Evolutionary conservation across 2,888 invertebrate genomes (phyloP), one percentile per base, ranked within the genome.

Genomic region (Patella pellucida): DNA sequence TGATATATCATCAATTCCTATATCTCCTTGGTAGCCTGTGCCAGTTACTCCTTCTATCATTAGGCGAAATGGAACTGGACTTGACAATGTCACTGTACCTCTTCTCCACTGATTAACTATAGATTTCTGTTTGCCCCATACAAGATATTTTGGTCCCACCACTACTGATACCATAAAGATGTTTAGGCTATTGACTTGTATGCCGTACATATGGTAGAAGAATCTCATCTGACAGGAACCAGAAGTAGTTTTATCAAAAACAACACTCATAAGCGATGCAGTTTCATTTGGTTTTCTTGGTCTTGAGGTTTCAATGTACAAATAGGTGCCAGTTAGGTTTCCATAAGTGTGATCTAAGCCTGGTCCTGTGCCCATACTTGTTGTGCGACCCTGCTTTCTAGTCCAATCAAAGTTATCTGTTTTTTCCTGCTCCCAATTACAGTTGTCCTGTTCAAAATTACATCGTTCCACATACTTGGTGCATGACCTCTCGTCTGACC

Each of bases 321-420:
- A 77, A 77, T 88, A 90, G 74, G 87, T 83, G 19, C 90, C 90
- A 74, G 85, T 80, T 19, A 78, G 73, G 68, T 82, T 85, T 52
- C 85, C 88, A 67, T 73, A 82, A 1, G 88, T 86, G 72, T 87
- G 89, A 78, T 87, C 88, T 31, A 79, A 76, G 54, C 76, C 78
- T 54, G 90, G 90, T 52, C 89, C 89, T 27, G 88, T 89, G 23
- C 83, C 83, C 12, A 72, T 52, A 14, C 85, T 85, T 23, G 84
- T 78, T 12, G 88, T 87, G n/a, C 78, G 75, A 1, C 86, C 88
- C 27, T 79, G 79, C 23, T 81, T 78, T 69, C 85, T 78, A 9
- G 80, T 79, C 89, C 90, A 90, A 74, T 90, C 84, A 82, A 89
- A 90, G 67, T 85, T 77, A 79, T 88, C 87, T 16, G 78, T 77